phyloP scores from a whole-genome alignment of 2,888 invertebrate genomes.

The Rotaria magnacalcarata region DNA sequence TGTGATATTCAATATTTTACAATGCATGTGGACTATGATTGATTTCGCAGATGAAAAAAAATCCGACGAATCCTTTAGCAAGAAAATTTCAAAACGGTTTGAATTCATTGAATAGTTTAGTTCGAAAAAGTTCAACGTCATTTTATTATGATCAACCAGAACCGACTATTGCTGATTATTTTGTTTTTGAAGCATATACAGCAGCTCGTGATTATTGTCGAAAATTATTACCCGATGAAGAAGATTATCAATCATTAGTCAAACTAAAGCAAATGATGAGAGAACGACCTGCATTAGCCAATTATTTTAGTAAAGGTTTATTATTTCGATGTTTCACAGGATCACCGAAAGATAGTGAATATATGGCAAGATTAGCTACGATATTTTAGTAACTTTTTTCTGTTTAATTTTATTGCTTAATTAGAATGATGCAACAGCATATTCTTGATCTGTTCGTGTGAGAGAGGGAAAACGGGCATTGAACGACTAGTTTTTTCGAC shows the following conservation, averaged over 20 bases:
- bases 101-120: neutral
- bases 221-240: neutral
- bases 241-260: neutral
- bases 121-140: neutral
- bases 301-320: neutral
- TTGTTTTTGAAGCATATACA: constrained; percentile 14
- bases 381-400: too few relatives aligned
- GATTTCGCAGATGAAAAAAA: neutral
- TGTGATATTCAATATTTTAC: neutral
- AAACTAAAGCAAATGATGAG: neutral
- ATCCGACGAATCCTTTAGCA: neutral
- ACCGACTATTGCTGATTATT: constrained; percentile 25
- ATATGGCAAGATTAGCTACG: too few relatives aligned
- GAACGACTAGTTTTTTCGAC: too few relatives aligned
- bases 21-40: neutral
- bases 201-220: neutral
- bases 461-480: too few relatives aligned
- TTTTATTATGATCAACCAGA: neutral
- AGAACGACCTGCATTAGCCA: neutral
- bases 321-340: neutral
- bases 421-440: too few relatives aligned
- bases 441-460: too few relatives aligned
- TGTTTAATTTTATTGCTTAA: too few relatives aligned
- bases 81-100: neutral
- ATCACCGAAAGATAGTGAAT: neutral